Evolutionary conservation across 2,113 vertebrate genomes (phyloP).

Genomic region (Prolemur simus): DNA sequence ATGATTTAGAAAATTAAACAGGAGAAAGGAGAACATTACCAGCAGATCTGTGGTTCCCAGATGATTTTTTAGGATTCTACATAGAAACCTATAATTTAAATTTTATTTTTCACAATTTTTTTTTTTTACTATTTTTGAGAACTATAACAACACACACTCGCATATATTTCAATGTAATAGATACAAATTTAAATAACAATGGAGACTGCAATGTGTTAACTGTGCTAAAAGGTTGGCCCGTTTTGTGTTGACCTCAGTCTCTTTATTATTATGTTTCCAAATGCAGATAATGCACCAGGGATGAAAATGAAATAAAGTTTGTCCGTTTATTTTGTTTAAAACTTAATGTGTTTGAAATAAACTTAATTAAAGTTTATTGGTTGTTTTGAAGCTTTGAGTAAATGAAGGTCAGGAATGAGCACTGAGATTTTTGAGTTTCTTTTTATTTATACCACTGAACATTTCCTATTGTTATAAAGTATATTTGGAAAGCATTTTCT

Average conservation of each 20-base stretch:
- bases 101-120: background rate
- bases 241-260: background rate
- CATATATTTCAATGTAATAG: background rate
- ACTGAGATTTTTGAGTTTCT: background rate
- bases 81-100: background rate
- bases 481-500: constrained; percentile 19
- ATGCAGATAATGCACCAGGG: background rate
- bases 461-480: background rate
- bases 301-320: background rate
- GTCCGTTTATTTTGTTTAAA: background rate
- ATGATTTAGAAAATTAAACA: background rate
- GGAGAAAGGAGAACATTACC: background rate
- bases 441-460: constrained; percentile 23
- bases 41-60: background rate
- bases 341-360: background rate
- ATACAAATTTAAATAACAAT: background rate
- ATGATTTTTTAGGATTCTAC: background rate
- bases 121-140: background rate
- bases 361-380: background rate
- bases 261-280: background rate
- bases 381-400: constrained; percentile 30
- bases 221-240: background rate
- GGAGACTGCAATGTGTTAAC: background rate
- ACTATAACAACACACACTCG: background rate
- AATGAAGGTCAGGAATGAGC: background rate